Base-by-base conservation (phyloP, 2,888 invertebrate species). In the Philereme vetulata region DNA sequence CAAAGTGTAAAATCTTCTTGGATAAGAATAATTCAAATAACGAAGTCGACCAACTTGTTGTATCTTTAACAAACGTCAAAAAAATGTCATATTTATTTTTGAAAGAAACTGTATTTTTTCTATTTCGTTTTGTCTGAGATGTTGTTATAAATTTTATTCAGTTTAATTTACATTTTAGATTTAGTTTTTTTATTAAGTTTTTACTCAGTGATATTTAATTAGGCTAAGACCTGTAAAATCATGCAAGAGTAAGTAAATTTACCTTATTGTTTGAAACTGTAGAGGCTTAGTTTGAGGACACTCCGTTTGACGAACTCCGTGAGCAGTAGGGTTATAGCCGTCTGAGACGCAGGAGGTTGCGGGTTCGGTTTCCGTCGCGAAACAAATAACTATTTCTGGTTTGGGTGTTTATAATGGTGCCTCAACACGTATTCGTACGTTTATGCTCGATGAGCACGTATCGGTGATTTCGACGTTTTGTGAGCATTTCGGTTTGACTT, bases 131-230 rank as follows among this genome's bases (percentile, higher is more conserved):
- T 71, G 74, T 81, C 77, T 75, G 84, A 79, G 74, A 90, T 91
- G 90, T 80, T 84, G 88, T 84, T 85, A 77, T 88, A 86, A 91
- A 88, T 84, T 90, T 75, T 82, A 81, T 82, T 82, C 82, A 84
- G 86, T 90, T 81, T 59, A 21, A 70, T 77, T 84, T 78, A 73
- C 72, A 66, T 75, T 81, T 82, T 85, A 85, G 81, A 72, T 83
- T 86, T 82, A 86, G 84, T 80, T 84, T 86, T 88, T 82, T 83
- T 84, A 80, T 78, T 76, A 73, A 80, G 78, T 78, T 78, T 74
- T 75, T 75, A 68, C 77, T 71, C 79, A 79, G 81, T 84, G 76
- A 68, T 70, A 67, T 76, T 72, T 70, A 56, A 61, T 44, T 60
- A 64, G 32, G 66, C 65, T 76, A 6, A 70, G 36, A 51, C 67